Evolutionary conservation across 2,113 vertebrate genomes (phyloP).

Genomic region (Sinocyclocheilus maitianheensis): DNA sequence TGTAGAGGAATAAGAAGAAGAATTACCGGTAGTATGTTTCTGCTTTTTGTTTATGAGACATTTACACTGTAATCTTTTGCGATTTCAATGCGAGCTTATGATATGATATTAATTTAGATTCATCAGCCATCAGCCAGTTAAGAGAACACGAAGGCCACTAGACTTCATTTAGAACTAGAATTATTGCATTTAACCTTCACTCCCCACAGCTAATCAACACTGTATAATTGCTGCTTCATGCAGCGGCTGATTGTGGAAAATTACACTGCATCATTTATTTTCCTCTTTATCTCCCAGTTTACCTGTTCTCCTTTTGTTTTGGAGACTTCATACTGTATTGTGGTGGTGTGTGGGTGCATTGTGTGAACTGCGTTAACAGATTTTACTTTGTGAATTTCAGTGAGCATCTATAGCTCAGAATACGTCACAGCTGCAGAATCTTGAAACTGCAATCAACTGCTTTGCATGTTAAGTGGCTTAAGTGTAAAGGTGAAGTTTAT

Average conservation of each 20-base stretch:
- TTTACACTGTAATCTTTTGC: background rate
- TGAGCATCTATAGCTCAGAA: background rate
- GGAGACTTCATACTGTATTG: background rate
- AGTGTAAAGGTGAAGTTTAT: background rate
- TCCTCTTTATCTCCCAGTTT: conserved; percentile 41
- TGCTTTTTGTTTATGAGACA: background rate
- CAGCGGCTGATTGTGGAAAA: conserved; percentile 93
- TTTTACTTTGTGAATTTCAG: background rate
- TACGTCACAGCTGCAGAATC: background rate
- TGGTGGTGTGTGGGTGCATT: background rate
- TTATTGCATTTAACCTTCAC: conserved; percentile 84
- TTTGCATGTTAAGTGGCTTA: background rate
- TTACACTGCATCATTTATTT: conserved; percentile 73
- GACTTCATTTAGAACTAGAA: conserved; percentile 87
- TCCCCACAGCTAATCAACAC: conserved; percentile 68
- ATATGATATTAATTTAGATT: background rate
- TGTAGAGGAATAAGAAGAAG: too few relatives aligned
- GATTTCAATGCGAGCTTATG: background rate
- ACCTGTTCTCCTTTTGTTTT: conserved; percentile 6
- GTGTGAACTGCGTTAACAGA: too few relatives aligned
- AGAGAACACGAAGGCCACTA: conserved; percentile 70
- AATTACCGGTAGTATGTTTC: background rate
- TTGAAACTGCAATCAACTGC: background rate
- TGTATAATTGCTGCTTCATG: conserved; percentile 94
- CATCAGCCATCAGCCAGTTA: background rate